Conservation (phyloP, 2,797 vertebrate species). For the Myotis planiceps region DNA sequence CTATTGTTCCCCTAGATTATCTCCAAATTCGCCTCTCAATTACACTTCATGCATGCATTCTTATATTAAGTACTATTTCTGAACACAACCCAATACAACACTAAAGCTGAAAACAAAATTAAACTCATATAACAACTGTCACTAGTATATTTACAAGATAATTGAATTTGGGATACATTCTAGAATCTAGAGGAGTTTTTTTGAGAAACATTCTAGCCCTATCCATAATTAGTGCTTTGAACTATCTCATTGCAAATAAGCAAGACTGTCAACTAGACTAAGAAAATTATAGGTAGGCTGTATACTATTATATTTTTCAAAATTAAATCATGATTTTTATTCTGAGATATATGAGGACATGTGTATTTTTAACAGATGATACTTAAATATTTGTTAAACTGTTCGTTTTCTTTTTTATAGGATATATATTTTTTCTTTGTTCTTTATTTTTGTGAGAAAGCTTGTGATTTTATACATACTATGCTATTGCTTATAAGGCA, state of each 20-base stretch:
- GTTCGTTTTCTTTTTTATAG: background rate
- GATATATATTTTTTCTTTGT: background rate
- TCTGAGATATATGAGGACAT: background rate
- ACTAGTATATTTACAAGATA: background rate
- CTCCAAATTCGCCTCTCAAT: background rate
- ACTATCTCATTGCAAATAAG: background rate
- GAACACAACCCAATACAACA: background rate
- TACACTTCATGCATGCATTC: background rate
- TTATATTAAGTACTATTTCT: background rate
- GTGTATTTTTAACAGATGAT: background rate
- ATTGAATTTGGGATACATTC: background rate
- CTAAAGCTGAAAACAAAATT: background rate
- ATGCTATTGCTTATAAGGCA: background rate
- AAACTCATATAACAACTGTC: background rate
- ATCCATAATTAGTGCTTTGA: background rate
- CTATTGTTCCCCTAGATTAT: background rate
- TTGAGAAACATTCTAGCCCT: background rate
- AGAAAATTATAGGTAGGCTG: background rate
- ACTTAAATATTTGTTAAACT: background rate
- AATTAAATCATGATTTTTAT: background rate
- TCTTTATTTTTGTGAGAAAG: background rate
- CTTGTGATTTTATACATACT: background rate
- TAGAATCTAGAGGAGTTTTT: background rate
- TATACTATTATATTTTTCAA: background rate
- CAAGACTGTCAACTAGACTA: background rate